Evolutionary conservation across 2,888 invertebrate species (phyloP).

Genomic region (Zygaena filipendulae): DNA sequence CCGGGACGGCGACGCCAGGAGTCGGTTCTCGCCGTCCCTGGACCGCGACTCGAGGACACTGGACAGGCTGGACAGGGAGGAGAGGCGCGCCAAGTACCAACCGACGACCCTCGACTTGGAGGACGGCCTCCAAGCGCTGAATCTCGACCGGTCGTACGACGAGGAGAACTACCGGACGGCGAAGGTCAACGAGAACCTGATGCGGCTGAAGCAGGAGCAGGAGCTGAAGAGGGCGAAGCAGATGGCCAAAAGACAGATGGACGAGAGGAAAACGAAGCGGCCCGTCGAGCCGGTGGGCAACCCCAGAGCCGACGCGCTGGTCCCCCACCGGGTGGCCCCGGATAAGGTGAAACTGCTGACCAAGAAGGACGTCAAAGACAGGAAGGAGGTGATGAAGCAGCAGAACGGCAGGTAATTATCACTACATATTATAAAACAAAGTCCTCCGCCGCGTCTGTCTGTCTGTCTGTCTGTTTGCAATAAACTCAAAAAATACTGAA

Average conservation of each 20-base stretch:
- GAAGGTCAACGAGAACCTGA: slow-evolving; percentile 62
- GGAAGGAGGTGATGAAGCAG: slow-evolving; percentile 47
- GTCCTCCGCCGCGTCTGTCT: too few species aligned
- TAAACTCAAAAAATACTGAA: too few species aligned
- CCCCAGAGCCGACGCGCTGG: slow-evolving; percentile 44
- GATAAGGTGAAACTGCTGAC: slow-evolving; percentile 51
- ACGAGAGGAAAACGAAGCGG: slow-evolving; percentile 34
- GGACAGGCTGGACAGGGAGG: slow-evolving; percentile 51
- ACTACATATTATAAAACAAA: too few species aligned
- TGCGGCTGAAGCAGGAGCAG: slow-evolving; percentile 50
- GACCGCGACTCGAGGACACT: slow-evolving; percentile 56
- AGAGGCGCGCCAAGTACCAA: slow-evolving; percentile 53
- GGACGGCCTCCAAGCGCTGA: slow-evolving; percentile 63
- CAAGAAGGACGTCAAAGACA: slow-evolving; percentile 51
- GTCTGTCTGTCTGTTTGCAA: too few species aligned
- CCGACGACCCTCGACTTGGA: slow-evolving; percentile 65
- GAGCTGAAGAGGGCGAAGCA: slow-evolving; percentile 44
- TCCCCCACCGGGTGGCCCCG: slow-evolving; percentile 39
- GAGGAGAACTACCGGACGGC: slow-evolving; percentile 53
- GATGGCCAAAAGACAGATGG: slow-evolving; percentile 34
- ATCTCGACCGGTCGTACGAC: slow-evolving; percentile 53
- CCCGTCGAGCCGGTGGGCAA: slow-evolving; percentile 42
- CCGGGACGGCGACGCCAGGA: slow-evolving; percentile 74
- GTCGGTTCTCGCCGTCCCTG: slow-evolving; percentile 68
- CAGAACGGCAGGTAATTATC: too few species aligned